Evolutionary conservation across 2,113 vertebrate species (phyloP).

Genomic region (Epinephelus lanceolatus): DNA sequence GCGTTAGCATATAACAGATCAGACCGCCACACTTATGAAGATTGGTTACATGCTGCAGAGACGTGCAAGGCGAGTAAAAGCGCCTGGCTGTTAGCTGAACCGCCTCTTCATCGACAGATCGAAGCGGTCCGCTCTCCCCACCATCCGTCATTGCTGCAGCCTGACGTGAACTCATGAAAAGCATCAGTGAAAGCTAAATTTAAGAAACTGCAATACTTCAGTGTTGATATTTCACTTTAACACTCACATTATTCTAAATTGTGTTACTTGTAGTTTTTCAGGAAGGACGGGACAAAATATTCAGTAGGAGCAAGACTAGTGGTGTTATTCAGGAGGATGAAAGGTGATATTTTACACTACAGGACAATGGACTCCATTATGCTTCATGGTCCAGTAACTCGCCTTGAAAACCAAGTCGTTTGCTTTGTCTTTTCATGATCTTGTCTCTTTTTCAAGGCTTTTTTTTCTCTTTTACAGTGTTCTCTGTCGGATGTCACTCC

Average conservation of each 20-base stretch:
- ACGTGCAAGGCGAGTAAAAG: slow-evolving; percentile 21
- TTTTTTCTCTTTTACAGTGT: slow-evolving; percentile 5
- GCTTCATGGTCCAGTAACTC: slow-evolving; percentile 21
- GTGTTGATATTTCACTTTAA: slow-evolving; percentile 17
- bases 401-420: slow-evolving; percentile 51
- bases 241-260: neutral
- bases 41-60: slow-evolving; percentile 32
- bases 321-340: slow-evolving; percentile 10
- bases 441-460: slow-evolving; percentile 52
- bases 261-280: neutral
- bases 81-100: slow-evolving; percentile 40
- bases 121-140: slow-evolving; percentile 9
- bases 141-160: slow-evolving; percentile 46
- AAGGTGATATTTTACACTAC: slow-evolving; percentile 49
- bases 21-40: slow-evolving; percentile 41
- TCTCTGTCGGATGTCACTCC: slow-evolving; percentile 45
- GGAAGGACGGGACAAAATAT: neutral
- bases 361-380: slow-evolving; percentile 43
- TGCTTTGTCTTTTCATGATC: slow-evolving; percentile 44
- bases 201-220: slow-evolving; percentile 9
- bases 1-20: slow-evolving; percentile 54
- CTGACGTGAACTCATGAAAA: slow-evolving; percentile 22
- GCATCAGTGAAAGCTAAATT: slow-evolving; percentile 13
- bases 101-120: slow-evolving; percentile 27
- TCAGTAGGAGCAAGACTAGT: neutral